A percentile compares a stretch with the other conserved stretches of the same genome.
These are phyloP conservation scores for Cryptocephalus primarius DNA, from an alignment of 2,888 invertebrate genomes.

Conservation along the genomic window DNA sequence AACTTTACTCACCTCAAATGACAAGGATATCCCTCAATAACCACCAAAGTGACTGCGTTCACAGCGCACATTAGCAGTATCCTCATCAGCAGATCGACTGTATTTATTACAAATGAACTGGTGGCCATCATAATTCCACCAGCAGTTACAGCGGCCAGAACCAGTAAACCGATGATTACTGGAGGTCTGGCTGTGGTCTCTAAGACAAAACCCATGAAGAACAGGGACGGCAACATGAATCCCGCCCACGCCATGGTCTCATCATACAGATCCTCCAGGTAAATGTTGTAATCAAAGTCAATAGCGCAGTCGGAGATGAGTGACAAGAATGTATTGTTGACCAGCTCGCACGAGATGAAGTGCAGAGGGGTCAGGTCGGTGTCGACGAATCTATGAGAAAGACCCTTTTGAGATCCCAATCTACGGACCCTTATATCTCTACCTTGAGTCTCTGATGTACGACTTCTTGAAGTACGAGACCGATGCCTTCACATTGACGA, in stretches of 20 bases:
- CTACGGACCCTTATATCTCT: conserved; percentile 13
- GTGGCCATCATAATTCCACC: conserved; percentile 43
- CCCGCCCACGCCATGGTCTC: conserved; percentile 33
- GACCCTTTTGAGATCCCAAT: background rate
- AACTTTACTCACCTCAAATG: conserved; percentile 41
- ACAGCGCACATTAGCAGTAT: conserved; percentile 40
- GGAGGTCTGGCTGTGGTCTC: conserved; percentile 27
- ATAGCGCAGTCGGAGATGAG: conserved; percentile 33
- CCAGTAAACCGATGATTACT: conserved; percentile 28
- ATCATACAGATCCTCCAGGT: conserved; percentile 40
- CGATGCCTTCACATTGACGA: conserved; percentile 61
- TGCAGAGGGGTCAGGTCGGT: conserved; percentile 50
- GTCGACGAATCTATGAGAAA: conserved; percentile 49
- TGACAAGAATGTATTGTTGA: conserved; percentile 42
- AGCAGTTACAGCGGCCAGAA: conserved; percentile 38
- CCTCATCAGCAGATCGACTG: conserved; percentile 36
- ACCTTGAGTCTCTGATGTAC: conserved; percentile 53
- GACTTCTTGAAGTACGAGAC: conserved; percentile 54
- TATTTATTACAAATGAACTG: conserved; percentile 30
- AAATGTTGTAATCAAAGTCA: conserved; percentile 47
- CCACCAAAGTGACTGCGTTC: conserved; percentile 40
- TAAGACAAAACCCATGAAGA: conserved; percentile 33
- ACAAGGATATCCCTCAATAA: conserved; percentile 47
- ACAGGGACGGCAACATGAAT: conserved; percentile 39
- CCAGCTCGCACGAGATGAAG: conserved; percentile 48